phyloP scores from a whole-genome alignment of 1,140 invertebrate genomes.

The Hylaeus volcanicus region DNA sequence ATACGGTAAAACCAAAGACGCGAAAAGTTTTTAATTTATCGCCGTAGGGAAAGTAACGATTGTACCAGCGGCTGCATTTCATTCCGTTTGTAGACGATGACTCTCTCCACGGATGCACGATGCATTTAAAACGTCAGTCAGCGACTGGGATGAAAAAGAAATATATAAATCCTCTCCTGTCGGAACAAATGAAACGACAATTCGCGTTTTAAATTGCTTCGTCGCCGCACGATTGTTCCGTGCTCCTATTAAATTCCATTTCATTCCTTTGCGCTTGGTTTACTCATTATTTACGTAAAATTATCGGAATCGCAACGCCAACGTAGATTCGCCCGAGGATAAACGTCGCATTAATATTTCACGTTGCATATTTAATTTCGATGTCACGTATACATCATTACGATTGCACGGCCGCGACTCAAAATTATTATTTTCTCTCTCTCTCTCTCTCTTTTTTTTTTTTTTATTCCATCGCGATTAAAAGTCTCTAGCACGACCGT shows the following conservation, averaged over 20 bases:
- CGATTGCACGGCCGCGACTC: neutral
- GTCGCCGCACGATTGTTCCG: neutral
- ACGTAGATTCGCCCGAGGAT: neutral
- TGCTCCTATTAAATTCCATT: neutral
- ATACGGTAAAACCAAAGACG: slow-evolving; percentile 40
- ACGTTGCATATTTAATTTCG: neutral
- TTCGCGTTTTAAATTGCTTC: slow-evolving; percentile 9
- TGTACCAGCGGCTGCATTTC: slow-evolving; percentile 29
- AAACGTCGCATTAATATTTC: neutral
- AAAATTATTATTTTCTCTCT: neutral
- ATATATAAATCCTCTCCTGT: slow-evolving; percentile 1
- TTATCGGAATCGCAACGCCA: neutral
- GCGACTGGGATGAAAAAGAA: slow-evolving; percentile 27
- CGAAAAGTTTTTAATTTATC: slow-evolving; percentile 46
- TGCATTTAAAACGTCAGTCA: slow-evolving; percentile 21
- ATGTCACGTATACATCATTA: too few species aligned
- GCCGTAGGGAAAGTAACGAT: slow-evolving; percentile 38
- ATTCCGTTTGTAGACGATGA: slow-evolving; percentile 12
- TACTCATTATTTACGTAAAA: neutral
- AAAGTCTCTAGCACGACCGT: neutral
- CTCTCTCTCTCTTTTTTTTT: too few species aligned
- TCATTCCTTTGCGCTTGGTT: neutral
- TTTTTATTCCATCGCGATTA: neutral
- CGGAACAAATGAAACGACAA: slow-evolving; percentile 18
- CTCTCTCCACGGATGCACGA: neutral